Base-by-base conservation (phyloP, 2,797 vertebrate genomes). In the Catharus ustulatus region DNA sequence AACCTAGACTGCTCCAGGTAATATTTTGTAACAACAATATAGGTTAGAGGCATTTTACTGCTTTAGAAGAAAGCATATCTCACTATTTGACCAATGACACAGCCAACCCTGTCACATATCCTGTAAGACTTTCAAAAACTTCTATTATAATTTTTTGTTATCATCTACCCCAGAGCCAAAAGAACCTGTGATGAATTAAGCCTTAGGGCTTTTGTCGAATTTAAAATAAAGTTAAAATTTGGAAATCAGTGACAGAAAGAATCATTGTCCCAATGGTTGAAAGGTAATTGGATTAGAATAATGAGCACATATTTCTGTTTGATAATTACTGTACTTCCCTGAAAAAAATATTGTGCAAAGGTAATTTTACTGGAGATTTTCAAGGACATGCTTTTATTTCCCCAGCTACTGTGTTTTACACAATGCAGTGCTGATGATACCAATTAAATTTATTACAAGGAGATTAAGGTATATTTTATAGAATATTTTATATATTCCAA, bases 231-330 rank as follows among this genome's bases (percentile, higher is more conserved):
- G 23, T 24, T 71, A 63, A 59, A 96, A 77, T n/a, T 66, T 74
- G 77, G 57, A 82, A 96, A 86, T 54, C 22, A n/a, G 62, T 34
- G 86, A 67, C 29, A 90, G 93, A 96, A 96, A 49, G 21, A 86
- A 30, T 79, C 32, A 49, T 38, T 79, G 40, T 58, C 97, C 46
- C 43, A 76, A 38, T 48, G 88, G n/a, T 58, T 94, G 79, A 90
- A 96, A 89, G 24, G 8, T 89, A 96, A 95, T 89, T 93, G 40
- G 30, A 84, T 97, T 89, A 95, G 73, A 96, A 94, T 72, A 94
- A 96, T 77, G 72, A 93, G 17, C 42, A 72, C 1, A 18, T 79
- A 84, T 69, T 95, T 96, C 83, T 95, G 38, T 95, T 96, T 96
- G 17, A 43, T 67, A 95, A 93, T 94, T 94, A 84, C 27, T 81